Evolutionary conservation across 2,797 vertebrate genomes (phyloP).

Genomic region (Pseudochaenichthys georgianus): DNA sequence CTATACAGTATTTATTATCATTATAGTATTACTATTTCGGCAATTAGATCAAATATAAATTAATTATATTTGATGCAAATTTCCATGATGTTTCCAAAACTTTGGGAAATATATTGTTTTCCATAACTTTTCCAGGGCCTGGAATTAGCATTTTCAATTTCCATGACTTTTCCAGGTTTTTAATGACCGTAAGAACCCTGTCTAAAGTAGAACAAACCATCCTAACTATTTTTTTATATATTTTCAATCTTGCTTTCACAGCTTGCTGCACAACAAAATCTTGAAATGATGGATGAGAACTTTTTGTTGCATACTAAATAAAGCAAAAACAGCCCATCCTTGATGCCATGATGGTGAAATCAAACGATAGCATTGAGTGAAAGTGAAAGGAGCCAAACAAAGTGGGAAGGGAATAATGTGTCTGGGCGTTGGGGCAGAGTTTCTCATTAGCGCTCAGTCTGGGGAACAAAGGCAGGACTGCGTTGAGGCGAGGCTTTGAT

Average conservation of each 20-base stretch:
- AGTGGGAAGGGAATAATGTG: slow-evolving; percentile 67
- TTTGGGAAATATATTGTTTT: too few relatives aligned
- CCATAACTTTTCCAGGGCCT: too few relatives aligned
- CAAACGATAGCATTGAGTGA: slow-evolving; percentile 56
- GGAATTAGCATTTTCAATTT: too few relatives aligned
- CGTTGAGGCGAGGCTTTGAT: slow-evolving; percentile 76
- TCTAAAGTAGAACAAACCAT: too few relatives aligned
- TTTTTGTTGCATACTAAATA: slow-evolving; percentile 32
- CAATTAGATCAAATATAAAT: too few relatives aligned
- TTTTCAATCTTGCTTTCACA: slow-evolving; percentile 1
- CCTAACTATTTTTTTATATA: neutral
- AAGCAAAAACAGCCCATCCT: slow-evolving; percentile 16
- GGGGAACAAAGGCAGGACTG: slow-evolving; percentile 75
- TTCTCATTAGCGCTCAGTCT: slow-evolving; percentile 79
- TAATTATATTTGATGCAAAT: too few relatives aligned
- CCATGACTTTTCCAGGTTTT: too few relatives aligned
- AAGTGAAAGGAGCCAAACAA: slow-evolving; percentile 64
- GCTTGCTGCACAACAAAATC: neutral
- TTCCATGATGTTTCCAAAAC: too few relatives aligned
- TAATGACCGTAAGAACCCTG: too few relatives aligned
- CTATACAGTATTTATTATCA: too few relatives aligned
- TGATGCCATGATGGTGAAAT: slow-evolving; percentile 47
- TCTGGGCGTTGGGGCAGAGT: slow-evolving; percentile 63
- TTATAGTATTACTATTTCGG: too few relatives aligned
- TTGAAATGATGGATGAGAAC: slow-evolving; percentile 2